A percentile compares a stretch with the other conserved stretches of the same genome.
phyloP scores from a whole-genome alignment of 2,113 vertebrate genomes.

The Leucopternis melanops region DNA sequence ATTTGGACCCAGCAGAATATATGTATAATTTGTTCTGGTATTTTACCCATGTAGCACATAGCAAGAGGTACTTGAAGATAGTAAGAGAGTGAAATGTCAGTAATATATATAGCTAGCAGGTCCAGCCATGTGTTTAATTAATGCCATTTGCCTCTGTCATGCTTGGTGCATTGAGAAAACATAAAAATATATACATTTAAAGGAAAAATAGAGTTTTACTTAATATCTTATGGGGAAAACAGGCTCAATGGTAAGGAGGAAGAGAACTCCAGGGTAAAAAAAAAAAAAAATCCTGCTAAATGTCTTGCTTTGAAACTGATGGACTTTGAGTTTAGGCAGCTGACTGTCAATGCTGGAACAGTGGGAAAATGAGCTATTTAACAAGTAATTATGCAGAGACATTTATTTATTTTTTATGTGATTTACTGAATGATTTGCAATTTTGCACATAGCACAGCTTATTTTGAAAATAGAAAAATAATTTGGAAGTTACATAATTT shows the following conservation, averaged over 20 bases:
- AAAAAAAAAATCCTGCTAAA: neutral
- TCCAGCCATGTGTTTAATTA: neutral
- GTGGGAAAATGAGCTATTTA: neutral
- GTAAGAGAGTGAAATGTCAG: neutral
- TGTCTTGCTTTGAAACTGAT: neutral
- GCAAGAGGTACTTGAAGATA: neutral
- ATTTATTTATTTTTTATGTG: neutral
- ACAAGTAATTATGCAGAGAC: neutral
- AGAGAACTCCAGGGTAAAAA: neutral
- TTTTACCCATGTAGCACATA: neutral
- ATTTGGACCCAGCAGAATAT: neutral
- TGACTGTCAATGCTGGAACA: neutral
- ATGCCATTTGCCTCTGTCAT: neutral
- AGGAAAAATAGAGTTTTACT: neutral
- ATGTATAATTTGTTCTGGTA: neutral
- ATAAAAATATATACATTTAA: neutral
- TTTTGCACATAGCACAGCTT: neutral
- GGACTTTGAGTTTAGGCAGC: neutral
- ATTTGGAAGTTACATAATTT: neutral
- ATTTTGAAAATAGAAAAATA: neutral
- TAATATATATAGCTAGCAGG: neutral
- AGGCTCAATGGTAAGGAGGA: neutral
- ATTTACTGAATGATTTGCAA: neutral
- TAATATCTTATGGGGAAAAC: neutral
- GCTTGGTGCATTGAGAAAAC: neutral